These are phyloP conservation scores for Morone chrysops DNA, from an alignment of 2,113 vertebrate genomes.

Conservation along the genomic window DNA sequence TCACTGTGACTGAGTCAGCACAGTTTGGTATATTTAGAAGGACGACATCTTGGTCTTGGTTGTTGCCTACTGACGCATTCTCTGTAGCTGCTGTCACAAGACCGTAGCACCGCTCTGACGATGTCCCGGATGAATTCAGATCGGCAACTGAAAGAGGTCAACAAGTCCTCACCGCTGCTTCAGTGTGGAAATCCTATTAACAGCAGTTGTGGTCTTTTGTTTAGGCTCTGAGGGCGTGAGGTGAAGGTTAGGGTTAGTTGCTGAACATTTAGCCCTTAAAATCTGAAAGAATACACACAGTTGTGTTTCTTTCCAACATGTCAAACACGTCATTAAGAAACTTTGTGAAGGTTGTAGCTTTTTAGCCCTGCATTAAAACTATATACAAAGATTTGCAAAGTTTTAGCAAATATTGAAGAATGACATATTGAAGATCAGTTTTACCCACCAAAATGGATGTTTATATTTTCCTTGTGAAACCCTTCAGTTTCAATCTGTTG, in stretches of 20 bases:
- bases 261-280: not conserved
- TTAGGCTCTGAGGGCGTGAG: not conserved
- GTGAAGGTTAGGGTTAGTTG: not conserved
- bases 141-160: not conserved
- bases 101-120: not conserved
- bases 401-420: not conserved
- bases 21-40: conserved; percentile 56
- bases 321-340: not conserved
- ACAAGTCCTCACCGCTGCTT: not conserved
- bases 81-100: conserved; percentile 30
- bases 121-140: not conserved
- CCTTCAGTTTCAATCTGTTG: not conserved
- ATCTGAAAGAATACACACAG: not conserved
- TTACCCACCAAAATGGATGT: not conserved
- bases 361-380: not conserved
- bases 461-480: not conserved
- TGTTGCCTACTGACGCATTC: conserved; percentile 5
- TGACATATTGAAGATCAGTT: not conserved
- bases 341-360: too few species aligned
- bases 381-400: too few species aligned
- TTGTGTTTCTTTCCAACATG: not conserved
- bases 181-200: not conserved
- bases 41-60: conserved; percentile 27
- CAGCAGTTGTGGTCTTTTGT: not conserved
- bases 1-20: conserved; percentile 53